Percentiles rank a stretch among this genome's conserved stretches.
These are phyloP conservation scores for Bembecia ichneumoniformis DNA, from an alignment of 2,888 invertebrate species.

Conservation along the genomic window DNA sequence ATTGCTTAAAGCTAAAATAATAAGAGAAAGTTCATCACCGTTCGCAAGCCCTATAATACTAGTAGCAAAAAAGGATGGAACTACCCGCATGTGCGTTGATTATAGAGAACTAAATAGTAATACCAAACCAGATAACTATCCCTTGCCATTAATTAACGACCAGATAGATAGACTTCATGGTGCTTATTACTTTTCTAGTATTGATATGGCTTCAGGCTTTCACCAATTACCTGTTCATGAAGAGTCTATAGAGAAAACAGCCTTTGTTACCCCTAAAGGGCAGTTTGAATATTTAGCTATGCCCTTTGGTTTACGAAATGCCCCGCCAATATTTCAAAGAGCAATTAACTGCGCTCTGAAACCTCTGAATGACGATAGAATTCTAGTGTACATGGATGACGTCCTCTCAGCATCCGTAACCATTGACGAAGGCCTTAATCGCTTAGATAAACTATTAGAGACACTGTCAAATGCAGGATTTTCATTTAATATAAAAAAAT, in stretches of 20 bases:
- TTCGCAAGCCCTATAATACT: constrained; percentile 1
- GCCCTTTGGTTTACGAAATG: constrained; percentile 7
- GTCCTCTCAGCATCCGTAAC: constrained; percentile 10
- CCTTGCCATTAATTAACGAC: constrained; percentile 9
- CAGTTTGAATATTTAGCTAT: constrained; percentile 26
- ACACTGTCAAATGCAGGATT: not conserved
- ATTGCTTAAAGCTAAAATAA: not conserved
- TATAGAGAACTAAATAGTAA: constrained; percentile 1
- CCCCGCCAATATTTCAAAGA: constrained; percentile 6
- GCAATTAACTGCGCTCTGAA: constrained; percentile 15
- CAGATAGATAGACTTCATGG: constrained; percentile 5
- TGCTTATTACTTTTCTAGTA: constrained; percentile 7
- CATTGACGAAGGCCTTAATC: not conserved
- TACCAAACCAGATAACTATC: too few species aligned
- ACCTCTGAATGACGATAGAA: not conserved
- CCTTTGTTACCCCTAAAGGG: constrained; percentile 20
- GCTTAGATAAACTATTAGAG: not conserved
- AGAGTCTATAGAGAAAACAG: constrained; percentile 3
- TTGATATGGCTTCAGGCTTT: constrained; percentile 8
- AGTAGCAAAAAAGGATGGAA: constrained; percentile 1
- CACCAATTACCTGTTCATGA: constrained; percentile 8
- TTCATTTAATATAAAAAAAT: constrained; percentile 6
- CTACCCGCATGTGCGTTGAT: not conserved
- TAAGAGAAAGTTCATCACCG: constrained; percentile 1
- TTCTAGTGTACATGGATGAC: constrained; percentile 19